Percentiles rank a stretch among this genome's conserved stretches.
Conservation (phyloP, 2,113 vertebrate genomes). For the Otis tarda region DNA sequence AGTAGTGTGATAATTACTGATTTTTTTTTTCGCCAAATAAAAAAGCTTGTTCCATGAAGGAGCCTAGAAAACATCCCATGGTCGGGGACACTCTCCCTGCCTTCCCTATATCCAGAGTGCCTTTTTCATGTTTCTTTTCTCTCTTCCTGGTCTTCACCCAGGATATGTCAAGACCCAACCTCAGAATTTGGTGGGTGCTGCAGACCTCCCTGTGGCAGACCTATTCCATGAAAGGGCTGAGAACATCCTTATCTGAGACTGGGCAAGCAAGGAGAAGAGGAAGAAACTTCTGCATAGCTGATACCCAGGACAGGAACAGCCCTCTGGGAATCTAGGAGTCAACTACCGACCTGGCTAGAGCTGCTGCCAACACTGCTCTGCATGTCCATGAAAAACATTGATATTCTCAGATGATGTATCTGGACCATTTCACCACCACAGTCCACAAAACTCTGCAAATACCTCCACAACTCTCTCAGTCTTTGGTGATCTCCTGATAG, state of each 20-base stretch:
- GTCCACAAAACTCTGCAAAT: background rate
- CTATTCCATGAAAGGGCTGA: background rate
- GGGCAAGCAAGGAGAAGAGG: background rate
- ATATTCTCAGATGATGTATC: background rate
- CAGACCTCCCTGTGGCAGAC: background rate
- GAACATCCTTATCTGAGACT: background rate
- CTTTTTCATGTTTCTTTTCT: background rate
- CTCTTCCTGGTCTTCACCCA: background rate
- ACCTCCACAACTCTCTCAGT: background rate
- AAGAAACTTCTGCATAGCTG: background rate
- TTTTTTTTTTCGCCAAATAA: background rate
- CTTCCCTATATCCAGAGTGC: background rate
- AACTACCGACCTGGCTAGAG: background rate
- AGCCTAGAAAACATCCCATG: background rate
- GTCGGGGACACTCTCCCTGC: background rate
- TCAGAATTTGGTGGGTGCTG: background rate
- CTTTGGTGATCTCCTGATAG: background rate
- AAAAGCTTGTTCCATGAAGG: background rate
- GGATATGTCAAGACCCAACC: background rate
- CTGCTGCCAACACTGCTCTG: background rate
- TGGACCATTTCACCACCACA: background rate
- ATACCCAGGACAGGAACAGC: background rate
- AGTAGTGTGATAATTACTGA: background rate
- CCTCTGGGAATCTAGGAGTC: background rate
- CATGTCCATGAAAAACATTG: background rate